Base-by-base conservation (phyloP, 2,113 vertebrate species). In the Columbina picui region DNA sequence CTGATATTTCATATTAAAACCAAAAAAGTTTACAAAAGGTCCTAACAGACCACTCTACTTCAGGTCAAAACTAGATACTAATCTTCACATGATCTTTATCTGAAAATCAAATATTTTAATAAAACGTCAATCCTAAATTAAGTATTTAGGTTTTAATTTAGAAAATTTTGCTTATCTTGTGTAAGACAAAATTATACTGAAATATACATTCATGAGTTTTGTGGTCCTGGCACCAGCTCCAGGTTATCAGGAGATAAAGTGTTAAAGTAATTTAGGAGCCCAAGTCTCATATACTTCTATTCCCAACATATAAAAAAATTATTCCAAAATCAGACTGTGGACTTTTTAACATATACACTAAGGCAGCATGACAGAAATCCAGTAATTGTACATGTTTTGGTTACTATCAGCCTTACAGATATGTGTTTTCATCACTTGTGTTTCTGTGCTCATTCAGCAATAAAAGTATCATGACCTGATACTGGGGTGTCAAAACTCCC, bases 361-460 rank as follows among this genome's bases (percentile, higher is more conserved):
- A 87, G 21, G 13, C 25, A 41, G 1, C 18, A 11, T 55, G 52
- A 91, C 73, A 94, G 34, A 14, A 87, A 57, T n/a, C 6, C 22
- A 89, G 39, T 84, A 69, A 56, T 10, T 63, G 26, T 43, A 55
- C 15, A 29, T 53, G n/a, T 23, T 34, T 21, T 49, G 16, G 57
- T 43, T 56, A 27, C n/a, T 45, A 5, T 61, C 69, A 84, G 25
- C 21, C 38, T 80, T 56, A 47, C 3, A 85, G 29, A 77, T 32
- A 19, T 0, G 3, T 9, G 1, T 60, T 92, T 73, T n/a, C 57
- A 68, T 49, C 4, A 0, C 30, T n/a, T 17, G 6, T 77, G 11
- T 52, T 92, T 57, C 41, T 65, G 27, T 7, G 15, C 47, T 71
- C 9, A 12, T 64, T 49, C 65, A 19, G 49, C 86, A 94, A 92